These are phyloP conservation scores for Dryadula phaetusa DNA, from an alignment of 2,888 invertebrate species.

Conservation along the genomic window DNA sequence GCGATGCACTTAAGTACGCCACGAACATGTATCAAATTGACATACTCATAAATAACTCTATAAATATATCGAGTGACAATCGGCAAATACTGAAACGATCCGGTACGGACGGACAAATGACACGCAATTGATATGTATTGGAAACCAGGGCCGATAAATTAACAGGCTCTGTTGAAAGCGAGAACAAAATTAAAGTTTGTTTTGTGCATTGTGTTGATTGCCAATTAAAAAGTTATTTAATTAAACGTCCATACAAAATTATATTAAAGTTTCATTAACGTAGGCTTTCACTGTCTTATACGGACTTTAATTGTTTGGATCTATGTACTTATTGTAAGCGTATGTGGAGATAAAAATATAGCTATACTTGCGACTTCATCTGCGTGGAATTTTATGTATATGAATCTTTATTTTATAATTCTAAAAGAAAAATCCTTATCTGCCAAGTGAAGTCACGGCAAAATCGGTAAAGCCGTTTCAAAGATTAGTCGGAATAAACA, in stretches of 20 bases:
- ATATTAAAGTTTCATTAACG: not conserved
- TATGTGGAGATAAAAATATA: too few species aligned
- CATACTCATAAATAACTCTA: constrained; percentile 46
- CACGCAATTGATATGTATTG: constrained; percentile 63
- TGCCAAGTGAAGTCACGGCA: too few species aligned
- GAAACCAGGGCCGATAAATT: constrained; percentile 53
- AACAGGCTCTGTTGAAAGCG: constrained; percentile 29
- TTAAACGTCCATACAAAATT: not conserved
- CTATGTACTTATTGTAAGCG: too few species aligned
- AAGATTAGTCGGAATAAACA: too few species aligned
- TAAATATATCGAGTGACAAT: constrained; percentile 54
- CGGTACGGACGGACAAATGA: constrained; percentile 37
- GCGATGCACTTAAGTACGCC: constrained; percentile 20
- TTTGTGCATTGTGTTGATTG: constrained; percentile 1
- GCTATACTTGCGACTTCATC: too few species aligned
- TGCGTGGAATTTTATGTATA: too few species aligned
- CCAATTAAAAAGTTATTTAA: not conserved
- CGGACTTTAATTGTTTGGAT: not conserved
- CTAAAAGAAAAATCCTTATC: too few species aligned
- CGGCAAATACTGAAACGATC: constrained; percentile 42
- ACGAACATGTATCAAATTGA: constrained; percentile 29
- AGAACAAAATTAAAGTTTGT: constrained; percentile 14
- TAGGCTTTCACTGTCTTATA: not conserved
- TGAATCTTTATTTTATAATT: too few species aligned
- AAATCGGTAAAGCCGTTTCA: too few species aligned